These are phyloP conservation scores for Drosophila nasuta DNA, from an alignment of 1,140 invertebrate genomes.

Conservation along the genomic window DNA sequence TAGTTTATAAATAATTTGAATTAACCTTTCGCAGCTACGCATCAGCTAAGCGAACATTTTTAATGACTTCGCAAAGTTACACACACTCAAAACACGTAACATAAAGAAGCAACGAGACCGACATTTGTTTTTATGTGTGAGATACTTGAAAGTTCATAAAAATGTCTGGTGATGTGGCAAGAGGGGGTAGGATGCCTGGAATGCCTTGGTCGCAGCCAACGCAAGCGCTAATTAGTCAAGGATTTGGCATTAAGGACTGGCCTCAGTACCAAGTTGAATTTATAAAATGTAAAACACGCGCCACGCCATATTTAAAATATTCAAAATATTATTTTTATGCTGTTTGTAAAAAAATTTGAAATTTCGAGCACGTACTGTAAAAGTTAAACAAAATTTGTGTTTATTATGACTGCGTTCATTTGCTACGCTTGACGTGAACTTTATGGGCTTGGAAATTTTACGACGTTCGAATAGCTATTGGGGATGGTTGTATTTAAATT, in stretches of 20 bases:
- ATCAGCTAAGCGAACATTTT: slow-evolving; percentile 66
- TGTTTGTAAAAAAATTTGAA: slow-evolving; percentile 44
- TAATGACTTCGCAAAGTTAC: slow-evolving; percentile 60
- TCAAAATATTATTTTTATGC: slow-evolving; percentile 40
- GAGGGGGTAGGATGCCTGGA: slow-evolving; percentile 1
- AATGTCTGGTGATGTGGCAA: slow-evolving; percentile 35
- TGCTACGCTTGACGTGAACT: neutral
- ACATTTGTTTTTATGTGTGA: slow-evolving; percentile 40
- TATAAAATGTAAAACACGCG: slow-evolving; percentile 51
- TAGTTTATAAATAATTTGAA: slow-evolving; percentile 16
- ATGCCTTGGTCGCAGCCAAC: slow-evolving; percentile 1
- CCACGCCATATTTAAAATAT: slow-evolving; percentile 53
- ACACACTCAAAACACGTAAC: neutral
- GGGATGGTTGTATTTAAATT: neutral
- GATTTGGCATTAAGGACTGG: slow-evolving; percentile 53
- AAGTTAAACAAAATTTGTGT: slow-evolving; percentile 36
- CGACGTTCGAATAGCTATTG: neutral
- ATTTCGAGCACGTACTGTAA: slow-evolving; percentile 58
- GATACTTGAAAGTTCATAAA: slow-evolving; percentile 36
- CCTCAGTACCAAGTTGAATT: slow-evolving; percentile 8
- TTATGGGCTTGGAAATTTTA: slow-evolving; percentile 21
- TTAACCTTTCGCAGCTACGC: slow-evolving; percentile 32
- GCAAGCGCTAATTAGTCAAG: slow-evolving; percentile 70
- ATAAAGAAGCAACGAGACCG: slow-evolving; percentile 28
- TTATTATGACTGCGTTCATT: slow-evolving; percentile 19